Evolutionary conservation across 2,888 invertebrate species (phyloP), one percentile per base, ranked within the genome.

Genomic region (Rhogogaster chlorosoma): DNA sequence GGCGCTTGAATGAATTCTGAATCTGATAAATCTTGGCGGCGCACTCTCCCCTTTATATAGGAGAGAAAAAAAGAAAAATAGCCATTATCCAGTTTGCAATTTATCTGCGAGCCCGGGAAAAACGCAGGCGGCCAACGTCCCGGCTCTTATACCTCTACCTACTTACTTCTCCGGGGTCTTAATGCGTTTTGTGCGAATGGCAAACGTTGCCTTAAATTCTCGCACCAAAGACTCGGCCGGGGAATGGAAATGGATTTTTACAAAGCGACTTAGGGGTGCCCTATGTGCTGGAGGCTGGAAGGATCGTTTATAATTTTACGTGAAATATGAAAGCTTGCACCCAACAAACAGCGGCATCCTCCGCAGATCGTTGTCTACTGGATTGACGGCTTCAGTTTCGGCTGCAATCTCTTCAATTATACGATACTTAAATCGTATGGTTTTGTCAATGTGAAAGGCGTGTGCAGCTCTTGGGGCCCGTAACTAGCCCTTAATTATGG

Each of bases 11-110:
- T 77, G 86, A 87, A 70, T 67, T 70, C 85, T 86, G 83, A 86
- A 87, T 85, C 80, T 85, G 86, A 87, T 86, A 84, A 88, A 86
- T 75, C 83, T 73, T 45, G 26, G 80, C 83, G 84, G 80, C 84
- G 70, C 83, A 70, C 5, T 80, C 70, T 61, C 36, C 45, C 61
- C 57, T 32, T 38, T 22, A 82, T 45, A 29, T 84, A 86, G 86
- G 78, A 80, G 85, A 85, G 85, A 88, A 86, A 70, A 42, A 85
- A 83, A 80, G 64, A 78, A 42, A 45, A 71, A 73, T 87, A 87
- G 77, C 83, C 87, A 87, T 88, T 89, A 89, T 88, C 88, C 87
- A 89, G 89, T 88, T 89, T 87, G 88, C 87, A 88, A 89, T 90
- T 90, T 89, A 89, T 89, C 88, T 85, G 82, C 87, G 87, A 89